Evolutionary conservation across 1,140 invertebrate genomes (phyloP).

Genomic region (Macrosteles quadrilineatus): DNA sequence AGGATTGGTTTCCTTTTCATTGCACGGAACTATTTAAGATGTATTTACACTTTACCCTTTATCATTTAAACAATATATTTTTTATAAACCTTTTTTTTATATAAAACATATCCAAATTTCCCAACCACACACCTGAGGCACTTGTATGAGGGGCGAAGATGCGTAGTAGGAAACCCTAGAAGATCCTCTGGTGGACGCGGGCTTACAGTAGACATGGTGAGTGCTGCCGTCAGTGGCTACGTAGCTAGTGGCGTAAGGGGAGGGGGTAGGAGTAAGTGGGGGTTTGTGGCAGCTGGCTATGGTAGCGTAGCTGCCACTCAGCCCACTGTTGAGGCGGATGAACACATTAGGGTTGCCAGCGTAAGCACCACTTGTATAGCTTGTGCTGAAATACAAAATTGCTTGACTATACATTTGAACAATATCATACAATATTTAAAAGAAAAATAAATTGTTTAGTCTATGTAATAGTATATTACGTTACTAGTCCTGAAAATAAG

Average conservation of each 20-base stretch:
- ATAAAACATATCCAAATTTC: no score
- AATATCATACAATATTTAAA: not conserved
- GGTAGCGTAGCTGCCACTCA: slow-evolving; percentile 78
- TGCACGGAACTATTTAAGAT: no score
- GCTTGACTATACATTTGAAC: no score
- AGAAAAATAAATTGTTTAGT: not conserved
- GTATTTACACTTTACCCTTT: no score
- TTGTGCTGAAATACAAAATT: slow-evolving; percentile 49
- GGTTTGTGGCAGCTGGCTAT: slow-evolving; percentile 74
- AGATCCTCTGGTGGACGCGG: slow-evolving; percentile 50
- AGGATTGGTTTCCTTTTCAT: no score
- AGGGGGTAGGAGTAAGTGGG: slow-evolving; percentile 50
- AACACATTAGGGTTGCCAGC: slow-evolving; percentile 64
- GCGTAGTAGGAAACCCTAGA: slow-evolving; percentile 62
- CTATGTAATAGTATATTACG: no score
- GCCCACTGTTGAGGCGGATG: slow-evolving; percentile 55
- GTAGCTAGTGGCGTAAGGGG: slow-evolving; percentile 60
- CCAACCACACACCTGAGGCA: slow-evolving; percentile 33
- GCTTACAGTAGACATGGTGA: slow-evolving; percentile 58
- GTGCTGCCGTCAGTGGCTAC: slow-evolving; percentile 49
- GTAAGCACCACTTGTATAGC: slow-evolving; percentile 68
- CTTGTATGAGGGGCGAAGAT: slow-evolving; percentile 43
- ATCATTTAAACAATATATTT: no score
- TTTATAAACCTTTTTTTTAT: no score
- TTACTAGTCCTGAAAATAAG: no score